Percentiles rank a stretch among this genome's conserved stretches.
Conservation (phyloP, 2,797 vertebrate species). For the Chelmon rostratus region DNA sequence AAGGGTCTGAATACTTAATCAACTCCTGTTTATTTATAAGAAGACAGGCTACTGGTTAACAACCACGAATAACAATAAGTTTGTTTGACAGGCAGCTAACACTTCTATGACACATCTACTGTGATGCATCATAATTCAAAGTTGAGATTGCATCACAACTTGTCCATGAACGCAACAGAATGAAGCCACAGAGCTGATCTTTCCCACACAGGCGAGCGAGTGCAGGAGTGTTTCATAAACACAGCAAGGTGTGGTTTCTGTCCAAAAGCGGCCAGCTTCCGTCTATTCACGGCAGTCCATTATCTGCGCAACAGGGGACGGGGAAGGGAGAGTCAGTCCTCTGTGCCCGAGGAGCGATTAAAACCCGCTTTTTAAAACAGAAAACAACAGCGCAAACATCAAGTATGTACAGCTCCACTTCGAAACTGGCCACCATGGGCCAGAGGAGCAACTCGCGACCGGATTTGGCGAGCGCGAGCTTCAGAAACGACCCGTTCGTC, state of each 20-base stretch:
- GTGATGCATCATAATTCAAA: not conserved
- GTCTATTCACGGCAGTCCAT: conserved; percentile 69
- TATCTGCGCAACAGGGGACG: conserved; percentile 75
- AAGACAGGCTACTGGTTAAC: too few species aligned
- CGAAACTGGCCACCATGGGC: conserved; percentile 54
- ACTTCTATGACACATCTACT: too few species aligned
- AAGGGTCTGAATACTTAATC: too few species aligned
- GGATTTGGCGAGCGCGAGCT: conserved; percentile 66
- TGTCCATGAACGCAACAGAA: not conserved
- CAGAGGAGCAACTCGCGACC: conserved; percentile 77
- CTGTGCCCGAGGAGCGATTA: not conserved
- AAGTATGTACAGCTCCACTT: conserved; percentile 75
- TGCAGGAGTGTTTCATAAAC: conserved; percentile 61
- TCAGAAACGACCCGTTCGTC: conserved; percentile 55
- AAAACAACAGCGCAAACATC: conserved; percentile 55
- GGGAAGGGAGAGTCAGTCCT: conserved; percentile 54
- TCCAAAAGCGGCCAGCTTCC: conserved; percentile 75
- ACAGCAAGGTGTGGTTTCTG: conserved; percentile 84
- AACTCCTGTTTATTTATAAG: too few species aligned
- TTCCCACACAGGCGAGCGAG: conserved; percentile 28
- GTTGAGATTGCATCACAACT: conserved; percentile 17
- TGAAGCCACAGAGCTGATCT: not conserved
- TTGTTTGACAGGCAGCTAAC: too few species aligned
- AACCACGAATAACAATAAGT: too few species aligned
- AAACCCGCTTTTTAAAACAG: not conserved